Conservation (phyloP, 2,888 invertebrate species). For the Zhengitettix transpicula region DNA sequence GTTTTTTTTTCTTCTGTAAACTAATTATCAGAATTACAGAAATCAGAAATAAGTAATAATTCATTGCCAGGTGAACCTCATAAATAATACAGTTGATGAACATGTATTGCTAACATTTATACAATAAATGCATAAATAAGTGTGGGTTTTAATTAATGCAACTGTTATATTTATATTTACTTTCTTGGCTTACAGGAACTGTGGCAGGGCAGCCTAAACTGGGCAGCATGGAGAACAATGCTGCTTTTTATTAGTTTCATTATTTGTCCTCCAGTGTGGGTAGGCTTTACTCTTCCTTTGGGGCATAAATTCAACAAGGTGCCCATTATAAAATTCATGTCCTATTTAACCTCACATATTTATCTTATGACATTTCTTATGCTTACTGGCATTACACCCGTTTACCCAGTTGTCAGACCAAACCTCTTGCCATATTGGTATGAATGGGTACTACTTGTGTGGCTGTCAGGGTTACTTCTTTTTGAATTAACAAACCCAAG, state of each 20-base stretch:
- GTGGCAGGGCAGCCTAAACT: constrained; percentile 92
- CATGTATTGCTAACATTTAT: too few species aligned
- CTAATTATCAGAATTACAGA: too few species aligned
- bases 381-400: constrained; percentile 76
- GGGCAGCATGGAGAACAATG: constrained; percentile 91
- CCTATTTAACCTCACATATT: constrained; percentile 95
- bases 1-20: too few species aligned
- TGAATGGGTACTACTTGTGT: constrained; percentile 87
- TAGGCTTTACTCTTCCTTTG: constrained; percentile 85
- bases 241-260: constrained; percentile 84
- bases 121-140: too few species aligned
- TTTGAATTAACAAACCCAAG: constrained; percentile 96
- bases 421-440: constrained; percentile 81
- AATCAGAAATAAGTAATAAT: too few species aligned
- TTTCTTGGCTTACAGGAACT: constrained; percentile 52
- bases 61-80: too few species aligned
- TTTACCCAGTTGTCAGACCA: constrained; percentile 59
- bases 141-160: too few species aligned
- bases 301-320: constrained; percentile 94
- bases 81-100: too few species aligned
- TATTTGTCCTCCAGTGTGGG: constrained; percentile 90
- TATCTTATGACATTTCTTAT: constrained; percentile 89
- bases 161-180: too few species aligned
- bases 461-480: constrained; percentile 85
- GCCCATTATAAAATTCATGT: constrained; percentile 99